These are phyloP conservation scores for Steatornis caripensis DNA, from an alignment of 2,113 vertebrate genomes.

Conservation along the genomic window DNA sequence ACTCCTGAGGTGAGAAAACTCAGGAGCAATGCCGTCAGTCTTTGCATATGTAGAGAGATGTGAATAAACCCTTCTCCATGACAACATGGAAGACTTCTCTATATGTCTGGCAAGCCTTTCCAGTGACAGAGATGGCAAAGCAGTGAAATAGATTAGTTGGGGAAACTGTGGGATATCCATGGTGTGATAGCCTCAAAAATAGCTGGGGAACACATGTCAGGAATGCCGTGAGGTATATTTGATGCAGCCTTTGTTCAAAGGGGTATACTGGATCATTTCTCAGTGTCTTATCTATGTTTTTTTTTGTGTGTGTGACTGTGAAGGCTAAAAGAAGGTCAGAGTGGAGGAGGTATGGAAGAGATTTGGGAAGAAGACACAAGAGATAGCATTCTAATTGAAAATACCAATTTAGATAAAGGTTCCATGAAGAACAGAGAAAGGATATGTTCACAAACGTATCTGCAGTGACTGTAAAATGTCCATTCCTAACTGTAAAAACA, in stretches of 20 bases:
- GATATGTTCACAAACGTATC: neutral
- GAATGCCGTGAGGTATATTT: neutral
- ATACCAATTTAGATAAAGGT: neutral
- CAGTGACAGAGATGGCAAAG: neutral
- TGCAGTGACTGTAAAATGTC: neutral
- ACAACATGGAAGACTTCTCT: neutral
- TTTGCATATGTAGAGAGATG: neutral
- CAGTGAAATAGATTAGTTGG: neutral
- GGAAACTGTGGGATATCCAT: neutral
- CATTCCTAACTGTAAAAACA: neutral
- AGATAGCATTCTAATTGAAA: neutral
- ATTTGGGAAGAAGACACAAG: neutral
- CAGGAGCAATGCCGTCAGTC: neutral
- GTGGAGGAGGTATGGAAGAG: fast-evolving
- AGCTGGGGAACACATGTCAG: neutral
- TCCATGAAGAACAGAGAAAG: neutral
- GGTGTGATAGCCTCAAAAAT: neutral
- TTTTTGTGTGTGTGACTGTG: neutral
- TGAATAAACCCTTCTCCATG: neutral
- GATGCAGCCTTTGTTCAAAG: neutral
- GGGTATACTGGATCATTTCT: neutral
- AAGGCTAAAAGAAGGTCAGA: neutral
- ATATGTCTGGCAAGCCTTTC: neutral
- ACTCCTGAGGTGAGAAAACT: neutral
- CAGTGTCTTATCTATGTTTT: neutral